Conservation (phyloP, 2,113 vertebrate species). For the Hemicordylus capensis region DNA sequence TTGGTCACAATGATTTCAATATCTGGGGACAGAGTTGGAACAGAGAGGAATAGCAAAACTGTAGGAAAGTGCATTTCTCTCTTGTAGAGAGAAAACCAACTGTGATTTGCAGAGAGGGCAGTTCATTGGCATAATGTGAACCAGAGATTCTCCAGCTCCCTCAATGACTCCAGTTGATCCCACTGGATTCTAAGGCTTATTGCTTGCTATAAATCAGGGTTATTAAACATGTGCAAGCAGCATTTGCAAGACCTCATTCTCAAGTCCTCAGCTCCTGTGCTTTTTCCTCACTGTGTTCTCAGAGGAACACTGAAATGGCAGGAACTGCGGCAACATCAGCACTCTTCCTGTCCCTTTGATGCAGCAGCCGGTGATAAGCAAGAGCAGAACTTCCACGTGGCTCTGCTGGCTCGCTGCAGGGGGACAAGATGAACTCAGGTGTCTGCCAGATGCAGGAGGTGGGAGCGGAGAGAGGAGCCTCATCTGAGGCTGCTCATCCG, state of each 20-base stretch:
- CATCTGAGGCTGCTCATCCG: constrained; percentile 37
- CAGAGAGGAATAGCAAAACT: neutral
- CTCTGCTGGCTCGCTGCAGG: constrained; percentile 44
- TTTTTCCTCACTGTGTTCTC: constrained; percentile 2
- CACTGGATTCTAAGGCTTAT: neutral
- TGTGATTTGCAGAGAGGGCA: too few species aligned
- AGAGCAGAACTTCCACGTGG: constrained; percentile 46
- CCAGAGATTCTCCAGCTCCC: neutral
- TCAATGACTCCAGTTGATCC: neutral
- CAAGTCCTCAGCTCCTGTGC: neutral
- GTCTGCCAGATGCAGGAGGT: constrained; percentile 59
- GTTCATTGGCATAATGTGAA: neutral
- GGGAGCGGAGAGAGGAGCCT: constrained; percentile 48
- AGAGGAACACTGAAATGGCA: neutral
- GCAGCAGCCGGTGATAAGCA: constrained; percentile 52
- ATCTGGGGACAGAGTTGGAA: neutral
- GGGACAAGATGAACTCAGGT: constrained; percentile 54
- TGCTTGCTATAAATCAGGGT: constrained; percentile 14
- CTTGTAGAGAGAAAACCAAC: neutral
- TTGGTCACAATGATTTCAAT: neutral
- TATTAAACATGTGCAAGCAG: neutral
- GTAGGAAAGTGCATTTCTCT: neutral
- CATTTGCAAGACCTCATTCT: rapidly evolving
- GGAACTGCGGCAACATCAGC: constrained; percentile 26
- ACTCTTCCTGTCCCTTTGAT: neutral